Evolutionary conservation across 30 jellyfish, hydroid and myxozoan species (phyloP).

Genomic region (Pseudorhiza aurosa): DNA sequence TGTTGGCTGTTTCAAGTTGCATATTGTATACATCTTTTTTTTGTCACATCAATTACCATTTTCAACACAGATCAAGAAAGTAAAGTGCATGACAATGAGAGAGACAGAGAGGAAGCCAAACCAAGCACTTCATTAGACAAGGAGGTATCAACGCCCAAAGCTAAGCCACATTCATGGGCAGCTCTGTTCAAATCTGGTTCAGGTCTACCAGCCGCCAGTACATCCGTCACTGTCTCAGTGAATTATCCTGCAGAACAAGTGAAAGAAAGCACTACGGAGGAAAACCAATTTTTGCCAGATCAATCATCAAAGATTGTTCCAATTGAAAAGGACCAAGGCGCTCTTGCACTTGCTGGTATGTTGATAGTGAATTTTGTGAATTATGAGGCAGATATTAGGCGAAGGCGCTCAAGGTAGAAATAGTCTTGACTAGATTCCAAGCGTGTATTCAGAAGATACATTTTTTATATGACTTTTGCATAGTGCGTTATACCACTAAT

Average conservation of each 20-base stretch:
- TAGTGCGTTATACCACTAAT: neutral
- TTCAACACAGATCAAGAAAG: neutral
- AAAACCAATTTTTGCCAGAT: neutral
- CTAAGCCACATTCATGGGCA: constrained; percentile 65
- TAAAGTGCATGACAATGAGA: constrained; percentile 6
- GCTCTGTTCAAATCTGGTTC: constrained; percentile 55
- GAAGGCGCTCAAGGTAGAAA: no score
- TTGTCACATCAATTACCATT: no score
- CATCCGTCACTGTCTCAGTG: constrained; percentile 33
- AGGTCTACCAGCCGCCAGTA: neutral
- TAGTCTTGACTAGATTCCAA: no score
- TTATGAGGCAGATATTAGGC: no score
- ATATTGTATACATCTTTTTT: no score
- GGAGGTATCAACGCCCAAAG: constrained; percentile 6
- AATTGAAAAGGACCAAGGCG: constrained; percentile 42
- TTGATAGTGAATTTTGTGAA: no score
- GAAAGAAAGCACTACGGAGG: neutral
- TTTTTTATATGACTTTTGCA: neutral
- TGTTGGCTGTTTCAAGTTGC: no score
- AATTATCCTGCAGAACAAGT: constrained; percentile 20
- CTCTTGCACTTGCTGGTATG: constrained; percentile 65
- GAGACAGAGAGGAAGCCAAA: constrained; percentile 1
- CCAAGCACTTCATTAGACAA: neutral
- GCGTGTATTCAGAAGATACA: no score
- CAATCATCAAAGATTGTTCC: constrained; percentile 1